Conservation (phyloP, 2,888 invertebrate genomes). For the Embidobia sp. region DNA sequence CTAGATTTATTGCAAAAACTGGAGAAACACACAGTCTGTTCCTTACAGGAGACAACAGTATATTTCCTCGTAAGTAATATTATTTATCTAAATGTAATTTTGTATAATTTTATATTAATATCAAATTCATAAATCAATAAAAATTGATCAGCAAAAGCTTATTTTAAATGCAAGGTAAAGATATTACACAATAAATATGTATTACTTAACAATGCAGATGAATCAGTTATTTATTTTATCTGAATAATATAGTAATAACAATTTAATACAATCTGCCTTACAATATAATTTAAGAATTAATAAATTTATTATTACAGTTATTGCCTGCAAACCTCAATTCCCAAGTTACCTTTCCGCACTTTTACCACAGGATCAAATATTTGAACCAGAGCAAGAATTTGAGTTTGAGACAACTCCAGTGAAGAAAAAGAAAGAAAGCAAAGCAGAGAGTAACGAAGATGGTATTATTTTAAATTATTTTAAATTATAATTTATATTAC, state of each 20-base stretch:
- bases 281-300: no score
- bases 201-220: no score
- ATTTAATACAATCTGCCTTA: no score
- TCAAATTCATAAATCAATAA: no score
- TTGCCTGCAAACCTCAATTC: slow-evolving; percentile 91
- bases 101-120: no score
- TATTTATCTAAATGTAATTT: no score
- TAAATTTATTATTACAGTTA: slow-evolving; percentile 90
- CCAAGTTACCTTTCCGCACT: slow-evolving; percentile 93
- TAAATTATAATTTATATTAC: no score
- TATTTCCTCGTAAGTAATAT: slow-evolving; percentile 93
- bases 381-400: slow-evolving; percentile 88
- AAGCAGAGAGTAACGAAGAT: slow-evolving; percentile 72
- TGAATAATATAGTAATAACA: no score
- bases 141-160: no score
- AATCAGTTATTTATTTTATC: no score
- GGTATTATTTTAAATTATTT: slow-evolving; percentile 65
- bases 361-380: slow-evolving; percentile 96
- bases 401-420: slow-evolving; percentile 76
- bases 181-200: no score
- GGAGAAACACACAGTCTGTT: slow-evolving; percentile 96
- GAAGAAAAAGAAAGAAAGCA: slow-evolving; percentile 78
- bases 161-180: no score
- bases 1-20: slow-evolving; percentile 96
- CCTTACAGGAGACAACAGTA: slow-evolving; percentile 92